phyloP scores from a whole-genome alignment of 1,140 invertebrate species.

The Mya arenaria region DNA sequence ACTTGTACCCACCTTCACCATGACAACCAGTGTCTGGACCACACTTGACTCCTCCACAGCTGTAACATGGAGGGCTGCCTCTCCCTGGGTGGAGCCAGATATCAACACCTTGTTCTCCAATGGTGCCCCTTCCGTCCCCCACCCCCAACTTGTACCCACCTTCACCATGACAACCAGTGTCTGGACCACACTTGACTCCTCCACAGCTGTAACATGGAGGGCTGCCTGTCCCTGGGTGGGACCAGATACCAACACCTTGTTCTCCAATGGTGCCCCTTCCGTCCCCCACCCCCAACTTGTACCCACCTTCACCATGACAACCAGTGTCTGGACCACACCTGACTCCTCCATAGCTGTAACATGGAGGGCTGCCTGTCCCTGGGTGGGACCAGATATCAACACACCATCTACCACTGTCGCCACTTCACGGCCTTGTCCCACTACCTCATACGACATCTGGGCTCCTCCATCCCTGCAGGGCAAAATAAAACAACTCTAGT shows the following conservation, averaged over 20 bases:
- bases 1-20: slow-evolving; percentile 78
- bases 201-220: slow-evolving; percentile 84
- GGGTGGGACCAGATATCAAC: slow-evolving; percentile 83
- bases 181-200: slow-evolving; percentile 84
- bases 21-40: slow-evolving; percentile 81
- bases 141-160: slow-evolving; percentile 64
- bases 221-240: slow-evolving; percentile 84
- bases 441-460: slow-evolving; percentile 64
- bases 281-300: not conserved
- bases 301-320: slow-evolving; percentile 80
- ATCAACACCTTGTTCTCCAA: slow-evolving; percentile 84
- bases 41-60: slow-evolving; percentile 84
- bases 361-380: slow-evolving; percentile 85
- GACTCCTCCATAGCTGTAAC: slow-evolving; percentile 84
- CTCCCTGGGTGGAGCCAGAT: slow-evolving; percentile 84
- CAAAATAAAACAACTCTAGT: not conserved
- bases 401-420: slow-evolving; percentile 83
- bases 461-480: slow-evolving; percentile 72
- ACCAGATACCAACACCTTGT: slow-evolving; percentile 84
- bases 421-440: slow-evolving; percentile 18
- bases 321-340: slow-evolving; percentile 83
- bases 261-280: slow-evolving; percentile 79
- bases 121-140: slow-evolving; percentile 39
- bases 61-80: slow-evolving; percentile 84
- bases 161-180: slow-evolving; percentile 80